Percentiles rank a stretch among this genome's conserved stretches.
phyloP scores from a whole-genome alignment of 2,888 invertebrate genomes.

The Macrosiphum euphorbiae region DNA sequence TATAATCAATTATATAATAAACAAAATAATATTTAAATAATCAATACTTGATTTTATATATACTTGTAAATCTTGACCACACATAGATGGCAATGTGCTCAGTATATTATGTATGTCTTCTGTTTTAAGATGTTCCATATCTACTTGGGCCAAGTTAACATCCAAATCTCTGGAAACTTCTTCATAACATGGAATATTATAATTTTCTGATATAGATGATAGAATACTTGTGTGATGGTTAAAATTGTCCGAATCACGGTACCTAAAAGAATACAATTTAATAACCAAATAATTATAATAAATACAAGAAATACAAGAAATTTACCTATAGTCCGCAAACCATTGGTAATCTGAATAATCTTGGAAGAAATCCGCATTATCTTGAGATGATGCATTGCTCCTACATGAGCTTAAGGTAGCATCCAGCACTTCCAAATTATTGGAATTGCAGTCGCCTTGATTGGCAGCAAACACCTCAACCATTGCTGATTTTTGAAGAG shows the following conservation, averaged over 20 bases:
- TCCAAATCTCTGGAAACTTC: conserved; percentile 89
- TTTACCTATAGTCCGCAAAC: conserved; percentile 89
- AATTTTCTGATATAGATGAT: conserved; percentile 85
- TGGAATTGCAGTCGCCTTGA: conserved; percentile 73
- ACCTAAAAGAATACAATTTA: conserved; percentile 32
- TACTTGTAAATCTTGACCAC: conserved; percentile 72
- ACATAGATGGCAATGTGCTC: conserved; percentile 82
- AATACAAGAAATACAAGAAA: not conserved
- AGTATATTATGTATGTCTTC: conserved; percentile 91
- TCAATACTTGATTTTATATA: conserved; percentile 58
- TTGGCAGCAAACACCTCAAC: conserved; percentile 59
- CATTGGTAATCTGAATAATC: conserved; percentile 93
- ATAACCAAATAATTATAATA: conserved; percentile 18
- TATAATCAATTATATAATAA: conserved; percentile 4
- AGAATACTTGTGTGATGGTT: conserved; percentile 86
- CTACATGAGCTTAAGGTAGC: conserved; percentile 67
- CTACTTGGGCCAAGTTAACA: conserved; percentile 93
- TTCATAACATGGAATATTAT: conserved; percentile 81
- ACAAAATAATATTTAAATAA: conserved; percentile 4
- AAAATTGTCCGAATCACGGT: conserved; percentile 68
- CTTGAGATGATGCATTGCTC: conserved; percentile 71
- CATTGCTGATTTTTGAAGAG: conserved; percentile 59
- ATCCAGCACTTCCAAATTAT: conserved; percentile 71
- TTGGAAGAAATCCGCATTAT: conserved; percentile 78
- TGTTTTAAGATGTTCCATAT: conserved; percentile 93